Percentiles rank a stretch among this genome's conserved stretches.
Conservation (phyloP, 2,888 invertebrate species). For the Axea sp. region DNA sequence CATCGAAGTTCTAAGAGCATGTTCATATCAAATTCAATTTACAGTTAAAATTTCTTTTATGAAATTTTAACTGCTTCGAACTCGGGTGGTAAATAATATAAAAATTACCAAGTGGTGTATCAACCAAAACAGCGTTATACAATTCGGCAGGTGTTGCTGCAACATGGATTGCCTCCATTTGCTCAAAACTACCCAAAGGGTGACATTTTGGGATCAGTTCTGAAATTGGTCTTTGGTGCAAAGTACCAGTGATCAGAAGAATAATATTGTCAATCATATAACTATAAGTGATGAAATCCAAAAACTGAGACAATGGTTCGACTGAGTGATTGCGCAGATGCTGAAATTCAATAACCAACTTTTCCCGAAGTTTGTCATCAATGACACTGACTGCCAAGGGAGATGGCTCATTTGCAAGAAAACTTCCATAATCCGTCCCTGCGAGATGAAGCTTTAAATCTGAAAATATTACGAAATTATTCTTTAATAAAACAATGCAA, state of each 20-base stretch:
- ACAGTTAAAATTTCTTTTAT: too few relatives aligned
- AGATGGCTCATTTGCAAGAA: slow-evolving; percentile 99
- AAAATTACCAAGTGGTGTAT: slow-evolving; percentile 94
- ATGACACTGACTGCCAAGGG: slow-evolving; percentile 98
- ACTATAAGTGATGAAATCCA: slow-evolving; percentile 99
- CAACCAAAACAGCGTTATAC: slow-evolving; percentile 99
- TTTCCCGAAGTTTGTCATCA: slow-evolving; percentile 98
- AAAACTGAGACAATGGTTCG: slow-evolving; percentile 96
- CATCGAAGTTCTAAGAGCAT: too few relatives aligned
- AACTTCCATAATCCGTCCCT: slow-evolving; percentile 99
- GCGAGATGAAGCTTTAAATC: slow-evolving; percentile 99
- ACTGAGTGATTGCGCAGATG: slow-evolving; percentile 99
- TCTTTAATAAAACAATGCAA: too few relatives aligned
- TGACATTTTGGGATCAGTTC: slow-evolving; percentile 99
- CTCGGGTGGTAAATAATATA: too few relatives aligned
- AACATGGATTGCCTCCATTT: slow-evolving; percentile 99
- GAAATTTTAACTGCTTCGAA: too few relatives aligned
- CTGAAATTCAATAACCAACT: slow-evolving; percentile 98
- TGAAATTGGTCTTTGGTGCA: slow-evolving; percentile 98
- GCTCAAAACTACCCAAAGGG: slow-evolving; percentile 98
- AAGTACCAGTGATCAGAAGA: slow-evolving; percentile 97
- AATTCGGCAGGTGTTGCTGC: slow-evolving; percentile 99
- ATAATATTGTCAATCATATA: slow-evolving; percentile 99
- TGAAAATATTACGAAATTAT: too few relatives aligned
- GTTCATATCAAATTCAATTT: too few relatives aligned